phyloP scores from a whole-genome alignment of 64 coral and sea anemone species.

The Pachyseris speciosa region DNA sequence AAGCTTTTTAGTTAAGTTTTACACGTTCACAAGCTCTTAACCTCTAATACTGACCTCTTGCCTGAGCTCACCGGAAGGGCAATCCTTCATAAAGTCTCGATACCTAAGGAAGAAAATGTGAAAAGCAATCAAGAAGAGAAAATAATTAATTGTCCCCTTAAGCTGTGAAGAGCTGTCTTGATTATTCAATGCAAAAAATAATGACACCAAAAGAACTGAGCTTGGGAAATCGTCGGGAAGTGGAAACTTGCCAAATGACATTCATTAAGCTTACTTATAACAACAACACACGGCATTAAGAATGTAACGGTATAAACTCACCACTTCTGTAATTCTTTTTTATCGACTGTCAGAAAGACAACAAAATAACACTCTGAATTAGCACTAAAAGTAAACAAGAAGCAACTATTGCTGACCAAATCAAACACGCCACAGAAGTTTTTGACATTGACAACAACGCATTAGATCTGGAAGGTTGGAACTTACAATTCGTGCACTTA shows the following conservation, averaged over 20 bases:
- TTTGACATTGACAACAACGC: slow-evolving; percentile 42
- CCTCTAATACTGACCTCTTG: slow-evolving; percentile 85
- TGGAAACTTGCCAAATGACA: neutral
- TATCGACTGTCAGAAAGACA: slow-evolving; percentile 88
- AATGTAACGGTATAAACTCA: slow-evolving; percentile 50
- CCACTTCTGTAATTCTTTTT: slow-evolving; percentile 99
- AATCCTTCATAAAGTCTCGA: slow-evolving; percentile 99
- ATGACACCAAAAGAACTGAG: too few species aligned
- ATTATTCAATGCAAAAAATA: neutral
- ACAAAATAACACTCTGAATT: slow-evolving; percentile 57
- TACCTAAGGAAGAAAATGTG: slow-evolving; percentile 67
- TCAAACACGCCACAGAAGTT: neutral
- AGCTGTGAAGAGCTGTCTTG: neutral
- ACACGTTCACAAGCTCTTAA: too few species aligned
- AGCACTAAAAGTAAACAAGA: slow-evolving; percentile 74
- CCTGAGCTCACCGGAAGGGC: slow-evolving; percentile 89
- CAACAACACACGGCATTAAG: slow-evolving; percentile 27
- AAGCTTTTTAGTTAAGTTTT: neutral
- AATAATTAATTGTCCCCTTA: neutral
- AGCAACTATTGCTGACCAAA: slow-evolving; percentile 43
- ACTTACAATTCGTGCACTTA: slow-evolving; percentile 97
- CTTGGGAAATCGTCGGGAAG: too few species aligned
- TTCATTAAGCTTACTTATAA: neutral
- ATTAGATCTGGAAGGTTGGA: neutral
- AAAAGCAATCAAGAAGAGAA: neutral